Evolutionary conservation across 2,113 vertebrate genomes (phyloP), one percentile per base, ranked within the genome.

Genomic region (Caretta caretta): DNA sequence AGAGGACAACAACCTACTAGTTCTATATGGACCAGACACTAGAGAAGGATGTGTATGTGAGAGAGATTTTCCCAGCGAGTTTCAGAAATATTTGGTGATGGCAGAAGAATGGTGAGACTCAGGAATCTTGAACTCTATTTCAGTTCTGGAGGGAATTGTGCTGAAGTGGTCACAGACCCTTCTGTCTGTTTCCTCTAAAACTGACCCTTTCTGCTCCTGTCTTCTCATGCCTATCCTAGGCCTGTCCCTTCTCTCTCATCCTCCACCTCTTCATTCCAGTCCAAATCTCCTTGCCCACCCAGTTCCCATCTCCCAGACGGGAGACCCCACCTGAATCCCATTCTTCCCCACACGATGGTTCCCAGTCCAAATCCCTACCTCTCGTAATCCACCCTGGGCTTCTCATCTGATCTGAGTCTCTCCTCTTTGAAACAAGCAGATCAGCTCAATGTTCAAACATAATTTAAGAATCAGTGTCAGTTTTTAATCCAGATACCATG

Each of bases 391-490:
- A 46, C 90, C 86, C 65, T 42, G 53, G 65, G 65, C 65, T 80
- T 88, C 90, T 86, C 83, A n/a, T 69, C 29, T 79, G 31, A 80
- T 94, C 90, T 46, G 92, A 27, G 38, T 31, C 22, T 86, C 93
- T 92, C 57, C 54, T 78, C 38, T 90, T 88, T 84, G 76, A 81
- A 91, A 75, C 22, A 16, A 35, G 42, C 38, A 46, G 65, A 9
- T 50, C 65, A 57, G 42, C 46, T 87, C 82, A 92, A 85, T 94
- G 82, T 83, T 83, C 46, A 72, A 90, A 75, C 38, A 51, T 79
- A 88, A 35, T 46, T 20, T 35, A 42, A 65, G 17, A 1, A 80
- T 20, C 38, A 53, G 75, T 54, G 86, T 83, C 87, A 80, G 0
- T 90, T 38, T 84, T 38, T 88, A 65, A 6, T 59, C 84, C 48